A percentile compares a stretch with the other conserved stretches of the same genome.
Evolutionary conservation across 2,113 vertebrate genomes (phyloP).

Genomic region (Anser cygnoides): DNA sequence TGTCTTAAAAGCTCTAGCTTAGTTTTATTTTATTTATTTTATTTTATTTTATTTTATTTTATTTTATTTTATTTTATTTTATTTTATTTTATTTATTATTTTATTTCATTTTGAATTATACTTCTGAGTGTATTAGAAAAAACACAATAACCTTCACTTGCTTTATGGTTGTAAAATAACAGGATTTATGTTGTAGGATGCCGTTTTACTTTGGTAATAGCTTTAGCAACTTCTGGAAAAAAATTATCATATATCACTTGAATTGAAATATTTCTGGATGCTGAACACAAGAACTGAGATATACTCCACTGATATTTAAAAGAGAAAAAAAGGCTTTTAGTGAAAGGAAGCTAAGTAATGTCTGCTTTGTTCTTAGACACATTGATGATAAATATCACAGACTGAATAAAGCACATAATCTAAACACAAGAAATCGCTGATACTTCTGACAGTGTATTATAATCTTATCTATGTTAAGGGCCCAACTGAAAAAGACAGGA

Average conservation of each 20-base stretch:
- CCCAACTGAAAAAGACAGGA: neutral
- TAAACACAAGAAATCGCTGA: slow-evolving; percentile 32
- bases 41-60: no score
- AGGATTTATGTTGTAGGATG: slow-evolving; percentile 47
- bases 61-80: no score
- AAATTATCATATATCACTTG: slow-evolving; percentile 61
- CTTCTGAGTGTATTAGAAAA: slow-evolving; percentile 38
- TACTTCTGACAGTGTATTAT: slow-evolving; percentile 14
- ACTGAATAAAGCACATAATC: slow-evolving; percentile 21
- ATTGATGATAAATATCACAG: slow-evolving; percentile 55
- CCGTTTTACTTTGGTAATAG: slow-evolving; percentile 46
- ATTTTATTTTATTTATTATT: no score
- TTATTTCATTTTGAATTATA: neutral
- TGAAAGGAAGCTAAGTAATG: slow-evolving; percentile 50
- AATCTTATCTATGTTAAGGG: neutral
- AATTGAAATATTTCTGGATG: slow-evolving; percentile 63
- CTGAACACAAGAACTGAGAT: slow-evolving; percentile 51
- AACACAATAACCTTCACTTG: slow-evolving; percentile 20
- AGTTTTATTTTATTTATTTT: neutral
- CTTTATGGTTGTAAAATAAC: slow-evolving; percentile 42
- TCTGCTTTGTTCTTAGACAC: slow-evolving; percentile 64
- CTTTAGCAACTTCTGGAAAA: slow-evolving; percentile 55
- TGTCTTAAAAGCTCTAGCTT: slow-evolving; percentile 28
- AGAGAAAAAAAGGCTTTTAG: slow-evolving; percentile 42
- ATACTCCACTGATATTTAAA: slow-evolving; percentile 55